A percentile compares a stretch with the other conserved stretches of the same genome.
Evolutionary conservation across 2,113 vertebrate genomes (phyloP).

Genomic region (Antigone vipio): DNA sequence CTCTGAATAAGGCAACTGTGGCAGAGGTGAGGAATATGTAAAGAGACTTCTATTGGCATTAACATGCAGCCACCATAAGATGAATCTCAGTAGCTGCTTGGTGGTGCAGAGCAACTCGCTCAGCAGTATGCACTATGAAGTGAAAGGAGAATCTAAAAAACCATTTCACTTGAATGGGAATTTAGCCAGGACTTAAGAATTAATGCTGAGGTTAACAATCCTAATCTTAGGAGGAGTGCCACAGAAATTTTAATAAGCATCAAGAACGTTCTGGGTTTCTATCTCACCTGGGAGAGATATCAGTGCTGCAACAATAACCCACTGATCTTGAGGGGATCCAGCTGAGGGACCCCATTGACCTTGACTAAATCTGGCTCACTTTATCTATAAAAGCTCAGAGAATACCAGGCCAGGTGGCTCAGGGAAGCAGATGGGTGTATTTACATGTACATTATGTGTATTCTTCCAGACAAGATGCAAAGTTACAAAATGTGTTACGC

Average conservation of each 20-base stretch:
- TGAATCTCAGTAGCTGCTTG: not conserved
- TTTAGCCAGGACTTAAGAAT: not conserved
- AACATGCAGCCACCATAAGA: not conserved
- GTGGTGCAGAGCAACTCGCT: not conserved
- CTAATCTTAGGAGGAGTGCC: not conserved
- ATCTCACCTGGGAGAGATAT: not conserved
- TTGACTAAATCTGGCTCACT: not conserved
- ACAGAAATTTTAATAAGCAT: not conserved
- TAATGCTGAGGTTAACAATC: not conserved
- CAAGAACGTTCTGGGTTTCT: not conserved
- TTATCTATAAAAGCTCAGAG: not conserved
- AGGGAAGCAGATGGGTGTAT: not conserved
- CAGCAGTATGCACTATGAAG: not conserved
- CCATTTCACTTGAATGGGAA: not conserved
- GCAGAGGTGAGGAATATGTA: not conserved
- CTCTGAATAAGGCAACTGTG: not conserved
- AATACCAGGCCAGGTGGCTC: not conserved
- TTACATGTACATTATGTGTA: not conserved
- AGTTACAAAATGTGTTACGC: not conserved
- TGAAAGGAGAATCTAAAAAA: not conserved
- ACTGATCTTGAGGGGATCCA: not conserved
- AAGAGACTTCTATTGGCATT: not conserved
- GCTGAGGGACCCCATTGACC: not conserved
- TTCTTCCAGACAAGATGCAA: not conserved
- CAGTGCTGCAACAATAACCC: not conserved